Percentiles rank a stretch among this genome's conserved stretches.
Conservation (phyloP, 2,797 vertebrate genomes). For the Urosaurus nigricauda region DNA sequence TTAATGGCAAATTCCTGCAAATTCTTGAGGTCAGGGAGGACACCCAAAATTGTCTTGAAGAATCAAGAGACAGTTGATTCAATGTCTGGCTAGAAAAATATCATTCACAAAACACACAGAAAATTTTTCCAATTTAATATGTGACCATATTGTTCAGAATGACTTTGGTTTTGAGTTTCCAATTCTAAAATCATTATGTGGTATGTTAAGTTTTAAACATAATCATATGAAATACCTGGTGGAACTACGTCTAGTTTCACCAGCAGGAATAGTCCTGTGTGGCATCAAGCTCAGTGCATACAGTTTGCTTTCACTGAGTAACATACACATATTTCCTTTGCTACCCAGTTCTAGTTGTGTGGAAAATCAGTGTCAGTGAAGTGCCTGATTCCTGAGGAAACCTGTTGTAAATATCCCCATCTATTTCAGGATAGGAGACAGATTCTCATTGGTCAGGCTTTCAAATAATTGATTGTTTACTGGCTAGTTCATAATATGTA, state of each 20-base stretch:
- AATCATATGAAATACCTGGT: background rate
- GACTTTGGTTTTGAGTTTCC: background rate
- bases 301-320: background rate
- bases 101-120: background rate
- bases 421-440: background rate
- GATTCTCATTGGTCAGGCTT: background rate
- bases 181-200: background rate
- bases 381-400: background rate
- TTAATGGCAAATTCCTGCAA: background rate
- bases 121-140: background rate
- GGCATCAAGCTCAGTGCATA: background rate
- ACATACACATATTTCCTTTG: background rate
- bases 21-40: background rate
- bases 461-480: background rate
- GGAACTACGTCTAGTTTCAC: background rate
- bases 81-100: background rate
- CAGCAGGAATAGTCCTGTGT: background rate
- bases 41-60: background rate
- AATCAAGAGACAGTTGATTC: background rate
- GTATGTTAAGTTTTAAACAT: background rate
- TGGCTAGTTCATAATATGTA: background rate
- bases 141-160: background rate
- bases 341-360: background rate
- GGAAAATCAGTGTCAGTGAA: background rate
- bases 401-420: background rate